Conservation (phyloP, 2,797 vertebrate genomes). For the Synaphobranchus kaupii region DNA sequence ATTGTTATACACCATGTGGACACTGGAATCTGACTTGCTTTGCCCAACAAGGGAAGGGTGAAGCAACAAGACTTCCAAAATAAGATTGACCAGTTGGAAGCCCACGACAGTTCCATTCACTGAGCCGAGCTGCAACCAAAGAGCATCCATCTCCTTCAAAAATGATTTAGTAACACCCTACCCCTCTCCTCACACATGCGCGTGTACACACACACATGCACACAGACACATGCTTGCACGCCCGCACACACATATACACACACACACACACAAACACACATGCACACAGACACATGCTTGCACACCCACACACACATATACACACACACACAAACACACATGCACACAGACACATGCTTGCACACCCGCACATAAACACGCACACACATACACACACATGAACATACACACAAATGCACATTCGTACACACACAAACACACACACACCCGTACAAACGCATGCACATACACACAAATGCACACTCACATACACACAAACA, state of each 20-base stretch:
- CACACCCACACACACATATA: neutral
- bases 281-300: constrained; percentile 7
- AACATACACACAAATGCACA: neutral
- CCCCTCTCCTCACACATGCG: constrained; percentile 18
- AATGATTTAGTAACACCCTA: constrained; percentile 63
- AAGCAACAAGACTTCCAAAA: constrained; percentile 18
- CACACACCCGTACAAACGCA: constrained; percentile 16
- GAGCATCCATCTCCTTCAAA: constrained; percentile 27
- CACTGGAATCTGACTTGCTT: constrained; percentile 5
- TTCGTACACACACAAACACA: constrained; percentile 7
- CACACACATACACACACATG: neutral
- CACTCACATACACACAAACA: no score
- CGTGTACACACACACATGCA: neutral
- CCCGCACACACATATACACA: neutral
- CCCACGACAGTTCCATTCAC: constrained; percentile 29
- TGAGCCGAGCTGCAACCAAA: constrained; percentile 18
- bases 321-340: neutral
- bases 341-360: neutral
- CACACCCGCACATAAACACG: neutral
- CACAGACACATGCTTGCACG: constrained; percentile 8
- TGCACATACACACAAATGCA: neutral
- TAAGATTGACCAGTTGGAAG: constrained; percentile 30
- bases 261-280: constrained; percentile 8
- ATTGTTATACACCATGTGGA: neutral
- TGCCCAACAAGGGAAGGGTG: neutral